These are phyloP conservation scores for Notechis scutatus DNA, from an alignment of 2,113 vertebrate species.

Conservation along the genomic window DNA sequence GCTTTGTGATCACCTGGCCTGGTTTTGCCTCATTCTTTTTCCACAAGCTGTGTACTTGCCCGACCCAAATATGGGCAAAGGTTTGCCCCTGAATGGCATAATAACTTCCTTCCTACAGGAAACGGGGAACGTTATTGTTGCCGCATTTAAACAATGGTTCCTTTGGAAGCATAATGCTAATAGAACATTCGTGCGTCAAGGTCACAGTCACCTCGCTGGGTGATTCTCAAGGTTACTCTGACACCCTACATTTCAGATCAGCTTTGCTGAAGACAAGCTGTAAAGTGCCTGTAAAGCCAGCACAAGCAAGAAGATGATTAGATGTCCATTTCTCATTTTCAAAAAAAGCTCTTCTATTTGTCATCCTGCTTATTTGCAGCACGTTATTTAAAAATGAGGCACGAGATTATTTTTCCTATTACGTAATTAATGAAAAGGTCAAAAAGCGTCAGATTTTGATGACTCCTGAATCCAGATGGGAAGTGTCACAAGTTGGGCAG, in stretches of 20 bases:
- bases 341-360: background rate
- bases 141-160: background rate
- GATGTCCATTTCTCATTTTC: background rate
- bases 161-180: too few relatives aligned
- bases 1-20: conserved; percentile 50
- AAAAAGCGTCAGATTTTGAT: background rate
- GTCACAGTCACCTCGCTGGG: rapidly evolving
- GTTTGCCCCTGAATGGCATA: background rate
- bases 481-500: background rate
- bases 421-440: background rate
- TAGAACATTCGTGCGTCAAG: background rate
- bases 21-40: conserved; percentile 10
- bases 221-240: background rate
- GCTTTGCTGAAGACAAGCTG: background rate
- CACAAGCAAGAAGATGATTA: background rate
- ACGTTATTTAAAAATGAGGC: background rate
- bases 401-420: background rate
- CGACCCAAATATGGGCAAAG: rapidly evolving
- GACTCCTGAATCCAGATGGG: background rate
- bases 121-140: background rate
- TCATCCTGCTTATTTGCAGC: background rate
- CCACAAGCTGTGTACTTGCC: rapidly evolving
- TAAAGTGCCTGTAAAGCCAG: background rate
- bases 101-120: background rate
- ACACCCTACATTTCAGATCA: background rate